phyloP scores from a whole-genome alignment of 1,140 invertebrate species.

The Drosophila chauvacae region DNA sequence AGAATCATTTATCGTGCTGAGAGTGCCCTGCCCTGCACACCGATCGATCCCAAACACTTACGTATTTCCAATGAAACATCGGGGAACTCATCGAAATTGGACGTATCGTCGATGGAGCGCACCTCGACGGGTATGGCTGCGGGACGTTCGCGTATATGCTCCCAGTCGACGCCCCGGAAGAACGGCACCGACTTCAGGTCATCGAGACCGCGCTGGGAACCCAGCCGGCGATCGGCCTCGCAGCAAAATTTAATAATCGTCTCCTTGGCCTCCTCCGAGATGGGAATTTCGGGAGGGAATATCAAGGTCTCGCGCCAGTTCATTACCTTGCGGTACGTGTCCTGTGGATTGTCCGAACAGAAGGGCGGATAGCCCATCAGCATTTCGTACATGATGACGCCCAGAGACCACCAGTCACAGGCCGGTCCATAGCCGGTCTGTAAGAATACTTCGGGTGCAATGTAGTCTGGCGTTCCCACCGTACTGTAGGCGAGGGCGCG shows the following conservation, averaged over 20 bases:
- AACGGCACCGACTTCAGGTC: constrained; percentile 94
- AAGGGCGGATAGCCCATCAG: constrained; percentile 99
- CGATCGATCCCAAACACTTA: constrained; percentile 86
- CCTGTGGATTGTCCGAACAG: constrained; percentile 99
- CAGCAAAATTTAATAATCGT: constrained; percentile 96
- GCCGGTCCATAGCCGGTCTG: constrained; percentile 98
- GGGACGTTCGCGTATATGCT: constrained; percentile 97
- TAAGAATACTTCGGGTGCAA: constrained; percentile 96
- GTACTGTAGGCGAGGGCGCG: constrained; percentile 97
- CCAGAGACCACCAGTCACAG: constrained; percentile 99
- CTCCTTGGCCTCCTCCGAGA: constrained; percentile 96
- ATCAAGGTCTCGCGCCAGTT: constrained; percentile 99
- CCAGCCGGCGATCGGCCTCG: constrained; percentile 95
- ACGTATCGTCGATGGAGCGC: constrained; percentile 97
- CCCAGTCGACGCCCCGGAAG: constrained; percentile 97
- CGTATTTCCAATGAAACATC: constrained; percentile 99
- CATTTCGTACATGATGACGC: constrained; percentile 99
- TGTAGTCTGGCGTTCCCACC: constrained; percentile 99
- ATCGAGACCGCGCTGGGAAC: constrained; percentile 94
- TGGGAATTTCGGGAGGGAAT: constrained; percentile 99
- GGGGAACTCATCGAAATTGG: constrained; percentile 99
- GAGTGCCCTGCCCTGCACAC: too few species aligned
- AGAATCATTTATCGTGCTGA: not conserved
- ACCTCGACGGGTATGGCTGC: constrained; percentile 98
- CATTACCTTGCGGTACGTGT: constrained; percentile 99